These are phyloP conservation scores for Drosophila quadrilineata DNA, from an alignment of 1,140 invertebrate genomes.

Conservation along the genomic window DNA sequence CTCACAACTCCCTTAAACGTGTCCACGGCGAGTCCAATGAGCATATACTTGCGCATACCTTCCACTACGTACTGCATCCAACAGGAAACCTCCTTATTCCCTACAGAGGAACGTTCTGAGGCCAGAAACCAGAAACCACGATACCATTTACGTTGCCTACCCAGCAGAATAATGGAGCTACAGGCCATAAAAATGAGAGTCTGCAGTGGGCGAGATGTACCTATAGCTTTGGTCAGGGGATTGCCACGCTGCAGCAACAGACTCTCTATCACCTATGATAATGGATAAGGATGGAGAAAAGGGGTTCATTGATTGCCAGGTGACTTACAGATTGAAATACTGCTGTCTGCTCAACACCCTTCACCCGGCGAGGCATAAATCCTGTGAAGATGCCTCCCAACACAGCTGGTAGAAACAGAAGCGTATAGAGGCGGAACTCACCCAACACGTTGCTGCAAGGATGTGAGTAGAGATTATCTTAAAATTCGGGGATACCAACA, in stretches of 20 bases:
- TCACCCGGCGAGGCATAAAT: constrained; percentile 15
- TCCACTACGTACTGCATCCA: constrained; percentile 14
- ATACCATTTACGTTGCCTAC: constrained; percentile 25
- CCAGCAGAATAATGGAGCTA: constrained; percentile 48
- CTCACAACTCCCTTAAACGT: constrained; percentile 38
- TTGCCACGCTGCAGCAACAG: constrained; percentile 33
- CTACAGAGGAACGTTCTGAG: constrained; percentile 12
- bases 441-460: constrained; percentile 35
- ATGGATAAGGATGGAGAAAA: no score
- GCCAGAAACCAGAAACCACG: constrained; percentile 58
- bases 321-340: constrained; percentile 57
- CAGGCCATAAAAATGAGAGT: constrained; percentile 49
- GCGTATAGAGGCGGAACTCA: constrained; percentile 28
- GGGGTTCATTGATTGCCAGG: no score
- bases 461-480: not conserved
- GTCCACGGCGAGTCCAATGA: constrained; percentile 48
- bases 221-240: constrained; percentile 19
- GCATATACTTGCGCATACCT: constrained; percentile 49
- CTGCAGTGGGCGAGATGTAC: constrained; percentile 25
- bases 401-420: constrained; percentile 33
- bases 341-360: constrained; percentile 37
- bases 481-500: no score
- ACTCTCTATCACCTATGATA: constrained; percentile 55
- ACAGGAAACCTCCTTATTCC: not conserved
- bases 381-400: constrained; percentile 31